phyloP scores from a whole-genome alignment of 2,113 vertebrate species.

The Mus spicilegus region DNA sequence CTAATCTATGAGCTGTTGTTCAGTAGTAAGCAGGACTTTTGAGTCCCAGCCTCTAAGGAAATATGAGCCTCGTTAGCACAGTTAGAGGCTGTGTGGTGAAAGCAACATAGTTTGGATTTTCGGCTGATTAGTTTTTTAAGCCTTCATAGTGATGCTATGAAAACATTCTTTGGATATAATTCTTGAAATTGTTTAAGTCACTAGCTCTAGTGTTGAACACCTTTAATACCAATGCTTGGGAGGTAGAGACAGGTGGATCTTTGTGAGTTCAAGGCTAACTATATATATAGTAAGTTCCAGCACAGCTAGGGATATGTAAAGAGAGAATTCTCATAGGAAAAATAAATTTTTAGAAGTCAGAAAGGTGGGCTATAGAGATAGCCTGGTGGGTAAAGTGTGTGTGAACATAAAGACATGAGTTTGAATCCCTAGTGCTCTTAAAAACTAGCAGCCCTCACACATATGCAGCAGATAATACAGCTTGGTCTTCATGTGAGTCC shows the following conservation, averaged over 20 bases:
- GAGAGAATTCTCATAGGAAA: not conserved
- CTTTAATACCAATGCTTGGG: not conserved
- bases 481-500: too few relatives aligned
- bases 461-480: too few relatives aligned
- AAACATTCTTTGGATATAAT: conserved; percentile 25
- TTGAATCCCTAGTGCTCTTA: not conserved
- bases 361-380: not conserved
- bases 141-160: not conserved
- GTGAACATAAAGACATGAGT: not conserved
- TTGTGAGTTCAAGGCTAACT: not conserved
- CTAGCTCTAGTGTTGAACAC: too few relatives aligned
- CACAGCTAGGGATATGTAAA: not conserved
- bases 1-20: conserved; percentile 30
- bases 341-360: not conserved
- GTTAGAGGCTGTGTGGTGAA: not conserved
- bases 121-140: conserved; percentile 22
- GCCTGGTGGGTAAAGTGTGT: not conserved
- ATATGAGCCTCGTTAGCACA: not conserved
- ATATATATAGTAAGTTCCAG: not conserved
- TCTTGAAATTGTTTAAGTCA: conserved; percentile 5
- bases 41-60: conserved; percentile 23
- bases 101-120: not conserved
- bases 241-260: not conserved
- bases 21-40: not conserved
- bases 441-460: not conserved